phyloP scores from a whole-genome alignment of 2,113 vertebrate genomes.

The Chionodraco myersi region DNA sequence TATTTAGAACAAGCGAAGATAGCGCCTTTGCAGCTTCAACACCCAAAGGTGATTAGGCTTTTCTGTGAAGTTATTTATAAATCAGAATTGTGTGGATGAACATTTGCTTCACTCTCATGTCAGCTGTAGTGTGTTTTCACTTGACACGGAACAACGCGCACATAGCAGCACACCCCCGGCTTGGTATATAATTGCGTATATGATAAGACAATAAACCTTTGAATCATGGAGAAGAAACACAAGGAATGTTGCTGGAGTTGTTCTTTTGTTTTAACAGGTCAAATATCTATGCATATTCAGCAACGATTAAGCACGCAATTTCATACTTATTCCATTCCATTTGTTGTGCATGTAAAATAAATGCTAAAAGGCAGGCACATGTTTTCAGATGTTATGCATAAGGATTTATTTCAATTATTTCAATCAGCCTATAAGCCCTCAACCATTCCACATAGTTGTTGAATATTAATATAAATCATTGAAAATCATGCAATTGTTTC shows the following conservation, averaged over 20 bases:
- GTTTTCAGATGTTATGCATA: too few species aligned
- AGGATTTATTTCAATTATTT: not conserved
- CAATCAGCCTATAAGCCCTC: not conserved
- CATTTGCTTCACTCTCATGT: not conserved
- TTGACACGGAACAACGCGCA: not conserved
- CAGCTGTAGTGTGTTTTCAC: too few species aligned
- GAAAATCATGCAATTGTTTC: too few species aligned
- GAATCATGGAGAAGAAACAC: not conserved
- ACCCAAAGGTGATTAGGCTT: constrained; percentile 32
- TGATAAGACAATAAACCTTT: too few species aligned
- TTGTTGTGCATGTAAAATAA: not conserved
- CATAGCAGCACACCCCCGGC: not conserved
- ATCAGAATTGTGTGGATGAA: not conserved
- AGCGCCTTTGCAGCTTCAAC: not conserved
- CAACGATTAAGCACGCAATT: not conserved
- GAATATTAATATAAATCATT: too few species aligned
- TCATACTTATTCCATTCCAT: not conserved
- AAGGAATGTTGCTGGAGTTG: not conserved
- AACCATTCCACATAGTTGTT: not conserved
- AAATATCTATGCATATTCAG: not conserved
- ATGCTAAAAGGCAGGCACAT: too few species aligned
- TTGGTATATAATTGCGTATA: not conserved
- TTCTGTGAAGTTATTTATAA: constrained; percentile 36
- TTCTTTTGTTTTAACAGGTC: not conserved
- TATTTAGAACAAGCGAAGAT: constrained; percentile 23